Evolutionary conservation across 2,888 invertebrate species (phyloP), one percentile per base, ranked within the genome.

Genomic region (Tanytarsus gracilentus): DNA sequence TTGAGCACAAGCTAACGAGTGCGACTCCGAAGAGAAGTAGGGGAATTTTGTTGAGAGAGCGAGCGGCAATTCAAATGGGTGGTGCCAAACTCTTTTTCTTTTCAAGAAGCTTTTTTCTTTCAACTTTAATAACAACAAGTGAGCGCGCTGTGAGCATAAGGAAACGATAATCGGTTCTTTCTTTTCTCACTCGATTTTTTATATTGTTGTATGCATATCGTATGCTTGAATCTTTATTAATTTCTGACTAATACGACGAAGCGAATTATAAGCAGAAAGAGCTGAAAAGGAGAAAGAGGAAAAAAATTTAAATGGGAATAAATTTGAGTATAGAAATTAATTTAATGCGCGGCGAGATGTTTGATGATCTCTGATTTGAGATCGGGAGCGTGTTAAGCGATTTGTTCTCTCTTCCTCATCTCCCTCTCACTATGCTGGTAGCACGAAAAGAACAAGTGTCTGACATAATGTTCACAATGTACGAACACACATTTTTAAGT

Each of bases 31-130:
- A 44, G 21, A 21, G 18, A 18, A 18, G 1, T 44, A 33, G 33
- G 33, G 33, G 33, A 33, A 33, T 33, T 33, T 33, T 33, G 9
- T 4, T 11, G 36, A 36, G 36, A 18, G 21, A 40, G 40, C 9
- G 16, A 21, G 40, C 21, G 40, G 21, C 9, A n/a, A n/a, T n/a
- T n/a, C n/a, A n/a, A 26, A 44, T 40, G 56, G 56, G 56, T 44
- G 44, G 56, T 56, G 56, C 56, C 56, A 26, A 40, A 44, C 16
- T 21, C n/a, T n/a, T n/a, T n/a, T n/a, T n/a, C n/a, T n/a, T 18
- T 44, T 11, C 33, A 58, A 48, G 58, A 48, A 58, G 55, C 58
- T 58, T 58, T 58, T 58, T 48, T 44, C 58, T 58, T 58, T 58
- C 58, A 58, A 58, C 58, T 58, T 44, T 23, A 23, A 18, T 18